These are phyloP conservation scores for Leptestheria dahalacensis DNA, from an alignment of 1,140 invertebrate genomes.

Conservation along the genomic window DNA sequence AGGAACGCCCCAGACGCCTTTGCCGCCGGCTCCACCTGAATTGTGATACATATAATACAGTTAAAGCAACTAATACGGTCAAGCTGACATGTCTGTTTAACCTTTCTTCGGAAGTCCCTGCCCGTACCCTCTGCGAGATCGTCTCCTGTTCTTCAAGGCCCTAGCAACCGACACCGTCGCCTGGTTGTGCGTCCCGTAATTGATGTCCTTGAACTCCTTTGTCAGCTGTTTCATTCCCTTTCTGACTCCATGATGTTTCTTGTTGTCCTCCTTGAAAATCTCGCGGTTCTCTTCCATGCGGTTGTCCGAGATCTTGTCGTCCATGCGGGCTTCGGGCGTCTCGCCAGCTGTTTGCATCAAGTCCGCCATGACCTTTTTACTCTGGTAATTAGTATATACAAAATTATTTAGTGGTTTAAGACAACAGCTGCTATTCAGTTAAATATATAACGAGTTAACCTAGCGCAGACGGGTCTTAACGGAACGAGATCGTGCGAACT, in stretches of 20 bases:
- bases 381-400: background rate
- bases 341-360: background rate
- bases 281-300: background rate
- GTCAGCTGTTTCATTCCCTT: background rate
- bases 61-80: slow-evolving; percentile 3
- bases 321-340: background rate
- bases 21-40: slow-evolving; percentile 74
- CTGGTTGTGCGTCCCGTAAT: background rate
- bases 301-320: background rate
- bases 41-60: slow-evolving; percentile 11
- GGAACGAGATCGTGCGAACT: no score
- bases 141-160: slow-evolving; percentile 25
- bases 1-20: slow-evolving; percentile 78
- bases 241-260: background rate
- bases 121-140: slow-evolving; percentile 57
- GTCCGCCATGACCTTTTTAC: background rate
- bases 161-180: background rate
- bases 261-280: background rate
- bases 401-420: background rate
- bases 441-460: background rate
- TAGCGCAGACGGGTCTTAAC: no score
- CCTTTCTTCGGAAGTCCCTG: slow-evolving; percentile 69
- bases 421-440: background rate
- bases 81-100: slow-evolving; percentile 25
- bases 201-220: background rate